Base-by-base conservation (phyloP, 2,888 invertebrate species). In the Flexamia atlantica region DNA sequence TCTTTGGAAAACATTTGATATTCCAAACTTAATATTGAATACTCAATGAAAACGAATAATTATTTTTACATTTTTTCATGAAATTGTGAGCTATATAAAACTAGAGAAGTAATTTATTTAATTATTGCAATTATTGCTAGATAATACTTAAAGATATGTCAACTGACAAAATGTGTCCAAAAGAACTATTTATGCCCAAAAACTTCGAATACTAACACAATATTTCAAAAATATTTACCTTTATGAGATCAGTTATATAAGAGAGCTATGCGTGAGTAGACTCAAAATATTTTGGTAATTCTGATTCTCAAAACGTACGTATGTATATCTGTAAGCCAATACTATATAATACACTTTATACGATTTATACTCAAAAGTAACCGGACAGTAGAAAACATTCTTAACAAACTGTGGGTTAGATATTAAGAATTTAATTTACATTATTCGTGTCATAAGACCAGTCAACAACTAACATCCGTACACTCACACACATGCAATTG, bases 341-440 rank as follows among this genome's bases (percentile, higher is more conserved):
- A 72, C 72, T 72, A 72, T 72, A 68, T 68, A 68, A 68, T 68
- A 72, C 72, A 72, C 40, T 72, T 72, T 72, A 72, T 68, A 72
- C 72, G 28, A 1, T 72, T 72, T 40, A 72, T 53, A 72, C 72
- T 72, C 72, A 72, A 40, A 72, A 72, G 42, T 72, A 72, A 17
- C 72, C 72, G 36, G 72, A 72, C 42, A 42, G 72, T 72, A 72
- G 36, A 72, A 72, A 72, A 72, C 72, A 72, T 72, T 40, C 72
- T 72, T 72, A 72, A 72, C 72, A 72, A 72, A 72, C 72, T 72
- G 72, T 72, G 72, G 72, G 72, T 72, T 72, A 72, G 72, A 72
- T 72, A 40, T 72, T 72, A 72, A 72, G 72, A 72, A 72, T 72
- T 72, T 72, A 72, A 72, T 72, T 36, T 72, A 72, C 72, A 72